Evolutionary conservation across 1,140 invertebrate genomes (phyloP), one percentile per base, ranked within the genome.

Genomic region (Saccostrea cuccullata): DNA sequence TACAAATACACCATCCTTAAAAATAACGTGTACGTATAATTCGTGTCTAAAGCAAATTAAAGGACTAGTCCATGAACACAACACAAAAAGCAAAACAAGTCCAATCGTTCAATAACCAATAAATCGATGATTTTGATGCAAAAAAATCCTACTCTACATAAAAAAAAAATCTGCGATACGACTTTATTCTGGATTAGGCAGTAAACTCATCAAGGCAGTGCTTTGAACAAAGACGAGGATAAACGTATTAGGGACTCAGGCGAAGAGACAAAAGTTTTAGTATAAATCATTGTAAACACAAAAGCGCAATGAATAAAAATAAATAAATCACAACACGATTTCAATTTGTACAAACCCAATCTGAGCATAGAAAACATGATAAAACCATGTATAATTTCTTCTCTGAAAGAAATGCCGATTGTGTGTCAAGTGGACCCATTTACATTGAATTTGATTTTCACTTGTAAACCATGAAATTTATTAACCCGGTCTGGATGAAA

Each of bases 71-170:
- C 0, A 17, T n/a, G 58, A 64, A 77, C 15, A 30, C 23, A 77
- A 77, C 30, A 36, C 70, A 77, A 30, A 73, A 77, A 77, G 58
- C 58, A 64, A 64, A 47, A 47, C 47, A 47, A 64, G 58, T 64
- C 58, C 58, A 64, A 20, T 64, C 15, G 0, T 20, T 20, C 58
- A 64, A 20, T 64, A 64, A 20, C 15, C 58, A 20, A 64, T 20
- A 0, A 64, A 64, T 20, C n/a, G 17, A 1, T 64, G 15, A 20
- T 64, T n/a, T 20, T 20, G 17, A 60, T 60, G n/a, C 58, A 64
- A 64, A 64, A 64, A 64, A 20, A 6, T 17, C 6, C 58, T 20
- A 64, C 17, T n/a, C 17, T 60, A 20, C 3, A n/a, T 64, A n/a
- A 64, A 20, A 60, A 20, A 60, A 20, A n/a, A 20, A 6, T n/a